A percentile compares a stretch with the other conserved stretches of the same genome.
Conservation (phyloP, 1,140 invertebrate genomes). For the Lordiphosa collinella region DNA sequence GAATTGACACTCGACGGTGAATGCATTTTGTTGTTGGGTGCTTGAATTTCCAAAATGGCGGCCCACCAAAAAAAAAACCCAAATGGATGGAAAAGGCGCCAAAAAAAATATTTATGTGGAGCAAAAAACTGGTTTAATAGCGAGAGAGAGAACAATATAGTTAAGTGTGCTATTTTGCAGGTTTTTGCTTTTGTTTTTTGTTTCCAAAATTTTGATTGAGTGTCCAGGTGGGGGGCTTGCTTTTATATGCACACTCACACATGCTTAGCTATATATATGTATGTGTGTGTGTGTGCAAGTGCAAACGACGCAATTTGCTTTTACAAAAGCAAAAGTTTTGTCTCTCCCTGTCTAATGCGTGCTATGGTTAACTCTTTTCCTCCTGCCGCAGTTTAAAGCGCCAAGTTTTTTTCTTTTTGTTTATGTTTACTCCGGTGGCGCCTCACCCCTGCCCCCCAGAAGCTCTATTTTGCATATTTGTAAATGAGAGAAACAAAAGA, state of each 20-base stretch:
- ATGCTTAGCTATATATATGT: neutral
- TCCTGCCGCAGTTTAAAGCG: neutral
- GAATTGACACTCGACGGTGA: slow-evolving; percentile 31
- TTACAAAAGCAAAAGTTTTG: slow-evolving; percentile 15
- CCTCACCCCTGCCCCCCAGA: neutral
- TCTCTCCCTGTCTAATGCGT: slow-evolving; percentile 33
- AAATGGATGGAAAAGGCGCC: slow-evolving; percentile 25
- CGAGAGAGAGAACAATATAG: no score
- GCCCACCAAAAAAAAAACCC: slow-evolving; percentile 32
- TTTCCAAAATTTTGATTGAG: no score
- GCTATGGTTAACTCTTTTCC: slow-evolving; percentile 25
- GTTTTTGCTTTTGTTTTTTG: no score
- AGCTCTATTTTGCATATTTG: slow-evolving; percentile 4
- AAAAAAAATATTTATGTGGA: slow-evolving; percentile 2
- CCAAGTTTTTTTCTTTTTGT: slow-evolving; percentile 19
- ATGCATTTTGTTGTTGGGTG: slow-evolving; percentile 48
- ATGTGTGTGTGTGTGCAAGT: neutral
- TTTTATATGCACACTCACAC: neutral
- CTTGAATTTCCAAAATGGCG: slow-evolving; percentile 61
- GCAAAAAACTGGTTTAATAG: neutral
- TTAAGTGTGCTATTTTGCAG: neutral
- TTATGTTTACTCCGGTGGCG: slow-evolving; percentile 34
- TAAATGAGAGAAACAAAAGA: slow-evolving; percentile 7
- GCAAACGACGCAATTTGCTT: slow-evolving; percentile 59
- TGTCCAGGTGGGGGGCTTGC: neutral